Evolutionary conservation across 2,797 vertebrate genomes (phyloP).

Genomic region (Prunella strophiata): DNA sequence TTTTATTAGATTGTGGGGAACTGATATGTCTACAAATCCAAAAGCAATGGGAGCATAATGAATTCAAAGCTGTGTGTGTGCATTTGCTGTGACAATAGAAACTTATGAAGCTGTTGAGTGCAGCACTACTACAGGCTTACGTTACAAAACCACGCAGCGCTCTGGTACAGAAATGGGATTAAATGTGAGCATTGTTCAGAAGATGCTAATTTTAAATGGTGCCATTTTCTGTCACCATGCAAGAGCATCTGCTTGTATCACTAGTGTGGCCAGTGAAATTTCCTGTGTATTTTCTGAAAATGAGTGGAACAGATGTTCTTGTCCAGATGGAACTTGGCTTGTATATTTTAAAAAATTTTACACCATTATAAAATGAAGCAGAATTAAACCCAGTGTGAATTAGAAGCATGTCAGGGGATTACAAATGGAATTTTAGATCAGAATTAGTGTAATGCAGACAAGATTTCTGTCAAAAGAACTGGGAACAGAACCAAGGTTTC

Average conservation of each 20-base stretch:
- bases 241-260: background rate
- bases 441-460: slow-evolving; percentile 20
- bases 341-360: background rate
- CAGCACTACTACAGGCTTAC: background rate
- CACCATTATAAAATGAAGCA: background rate
- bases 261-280: background rate
- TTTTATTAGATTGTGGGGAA: background rate
- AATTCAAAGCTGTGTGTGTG: background rate
- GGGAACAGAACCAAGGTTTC: slow-evolving; percentile 13
- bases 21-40: background rate
- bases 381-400: slow-evolving; percentile 5
- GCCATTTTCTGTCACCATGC: background rate
- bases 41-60: background rate
- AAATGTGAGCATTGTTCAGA: background rate
- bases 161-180: background rate
- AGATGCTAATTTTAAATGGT: background rate
- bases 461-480: slow-evolving; percentile 37
- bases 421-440: slow-evolving; percentile 35
- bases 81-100: background rate
- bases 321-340: background rate
- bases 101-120: background rate
- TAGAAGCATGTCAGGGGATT: background rate
- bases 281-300: background rate
- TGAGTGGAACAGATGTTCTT: background rate
- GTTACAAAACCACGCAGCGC: background rate